phyloP scores from a whole-genome alignment of 2,113 vertebrate genomes.

The Pimephales promelas region DNA sequence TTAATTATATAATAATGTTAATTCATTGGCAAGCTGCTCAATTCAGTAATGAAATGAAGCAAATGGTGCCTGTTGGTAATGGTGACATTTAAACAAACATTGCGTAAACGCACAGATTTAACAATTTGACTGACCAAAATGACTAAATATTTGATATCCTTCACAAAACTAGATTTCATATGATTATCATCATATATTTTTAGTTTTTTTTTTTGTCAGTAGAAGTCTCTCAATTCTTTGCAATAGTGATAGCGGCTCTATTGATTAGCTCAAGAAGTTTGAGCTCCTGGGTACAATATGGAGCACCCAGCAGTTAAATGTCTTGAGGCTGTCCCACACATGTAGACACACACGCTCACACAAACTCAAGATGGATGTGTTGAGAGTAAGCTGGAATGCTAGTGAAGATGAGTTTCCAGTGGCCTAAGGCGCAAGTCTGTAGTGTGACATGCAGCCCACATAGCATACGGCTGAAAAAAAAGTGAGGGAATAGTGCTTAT shows the following conservation, averaged over 20 bases:
- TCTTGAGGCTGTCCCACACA: conserved; percentile 22
- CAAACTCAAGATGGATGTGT: conserved; percentile 28
- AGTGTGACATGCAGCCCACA: conserved; percentile 29
- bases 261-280: conserved; percentile 21
- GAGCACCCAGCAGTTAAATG: conserved; percentile 24
- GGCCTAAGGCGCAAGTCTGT: conserved; percentile 12
- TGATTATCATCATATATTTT: neutral
- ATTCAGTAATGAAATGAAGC: neutral
- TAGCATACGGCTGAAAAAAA: neutral
- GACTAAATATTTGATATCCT: neutral
- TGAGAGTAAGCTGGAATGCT: conserved; percentile 23
- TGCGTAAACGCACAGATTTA: neutral
- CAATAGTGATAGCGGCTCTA: neutral
- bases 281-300: neutral
- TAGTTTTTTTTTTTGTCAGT: neutral
- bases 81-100: neutral
- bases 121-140: neutral
- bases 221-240: neutral
- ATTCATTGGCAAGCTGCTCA: neutral
- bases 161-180: neutral
- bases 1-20: neutral
- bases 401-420: conserved; percentile 32
- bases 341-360: neutral
- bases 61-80: neutral
- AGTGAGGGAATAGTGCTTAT: conserved; percentile 12